A percentile compares a stretch with the other conserved stretches of the same genome.
Evolutionary conservation across 2,113 vertebrate species (phyloP).

Genomic region (Catagonus wagneri): DNA sequence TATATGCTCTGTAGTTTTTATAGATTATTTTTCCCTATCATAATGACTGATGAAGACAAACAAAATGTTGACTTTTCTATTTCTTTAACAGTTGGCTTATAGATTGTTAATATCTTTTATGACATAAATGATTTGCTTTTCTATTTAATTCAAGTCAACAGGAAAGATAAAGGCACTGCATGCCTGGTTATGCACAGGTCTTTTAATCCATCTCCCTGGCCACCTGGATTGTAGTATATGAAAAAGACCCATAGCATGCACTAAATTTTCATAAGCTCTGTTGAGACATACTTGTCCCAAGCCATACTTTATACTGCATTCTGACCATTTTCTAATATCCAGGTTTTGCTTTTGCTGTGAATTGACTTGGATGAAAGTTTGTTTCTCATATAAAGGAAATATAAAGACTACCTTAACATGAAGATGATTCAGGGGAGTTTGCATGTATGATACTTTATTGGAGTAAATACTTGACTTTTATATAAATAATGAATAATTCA

Average conservation of each 20-base stretch:
- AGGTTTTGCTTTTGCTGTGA: background rate
- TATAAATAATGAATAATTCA: constrained; percentile 46
- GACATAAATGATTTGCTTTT: background rate
- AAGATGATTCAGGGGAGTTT: constrained; percentile 13
- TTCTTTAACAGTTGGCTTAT: background rate
- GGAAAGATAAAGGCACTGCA: background rate
- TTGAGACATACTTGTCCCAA: background rate
- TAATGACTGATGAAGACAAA: background rate
- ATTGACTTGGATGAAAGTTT: background rate
- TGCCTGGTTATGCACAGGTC: background rate
- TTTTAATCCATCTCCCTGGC: background rate
- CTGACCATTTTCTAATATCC: background rate
- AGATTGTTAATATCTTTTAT: background rate
- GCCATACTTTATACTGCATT: background rate
- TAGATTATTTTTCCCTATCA: background rate
- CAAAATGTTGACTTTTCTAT: background rate
- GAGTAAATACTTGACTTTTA: background rate
- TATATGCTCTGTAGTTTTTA: background rate
- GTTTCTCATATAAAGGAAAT: background rate
- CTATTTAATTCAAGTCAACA: background rate
- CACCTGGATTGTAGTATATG: background rate
- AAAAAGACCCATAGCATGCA: background rate
- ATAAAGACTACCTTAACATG: background rate
- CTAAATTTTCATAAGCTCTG: background rate
- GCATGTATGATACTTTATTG: background rate